Base-by-base conservation (phyloP, 1,140 invertebrate genomes). In the Neelides sp. region DNA sequence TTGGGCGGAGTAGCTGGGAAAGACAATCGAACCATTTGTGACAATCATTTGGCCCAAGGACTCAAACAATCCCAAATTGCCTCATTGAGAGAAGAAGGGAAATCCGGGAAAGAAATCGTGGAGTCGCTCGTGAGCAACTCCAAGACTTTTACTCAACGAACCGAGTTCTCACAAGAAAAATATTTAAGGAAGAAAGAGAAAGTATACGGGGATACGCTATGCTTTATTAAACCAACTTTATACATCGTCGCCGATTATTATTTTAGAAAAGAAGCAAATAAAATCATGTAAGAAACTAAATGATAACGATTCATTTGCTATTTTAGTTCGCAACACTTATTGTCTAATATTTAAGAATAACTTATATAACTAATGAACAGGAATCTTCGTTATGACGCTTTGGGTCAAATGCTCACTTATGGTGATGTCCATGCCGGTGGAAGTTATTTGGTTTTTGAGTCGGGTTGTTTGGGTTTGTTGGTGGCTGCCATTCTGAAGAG, bases 111-210 rank as follows among this genome's bases (percentile, higher is more conserved):
- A 48, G 80, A 86, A 64, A 90, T 96, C 50, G 79, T 96, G 27
- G 82, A 78, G 49, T 80, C 81, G 37, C 70, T 97, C 3, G 82
- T 95, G 34, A 82, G 82, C 54, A 93, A 93, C 65, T 95, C 89
- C 35, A 80, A 78, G 52, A 89, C 87, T 8, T 89, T 88, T 67
- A 73, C 75, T 23, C 72, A 75, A 26, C 94, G 93, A 73, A 95
- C 90, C 1, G 85, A 85, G 62, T 95, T 82, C 66, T 85, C 89
- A 0, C 88, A 95, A 67, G 83, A 89, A 59, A 96, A 96, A 66
- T 96, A 95, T 66, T 74, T 96, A 5, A 83, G 80, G 41, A 95
- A 95, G 65, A 96, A 96, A 66, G 83, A 88, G 59, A 83, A 82
- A 55, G 93, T 93, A 65, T 93, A 92, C 67, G 83, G 77, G 64